Evolutionary conservation across 1,140 invertebrate species (phyloP).

Genomic region (Bombus affinis): DNA sequence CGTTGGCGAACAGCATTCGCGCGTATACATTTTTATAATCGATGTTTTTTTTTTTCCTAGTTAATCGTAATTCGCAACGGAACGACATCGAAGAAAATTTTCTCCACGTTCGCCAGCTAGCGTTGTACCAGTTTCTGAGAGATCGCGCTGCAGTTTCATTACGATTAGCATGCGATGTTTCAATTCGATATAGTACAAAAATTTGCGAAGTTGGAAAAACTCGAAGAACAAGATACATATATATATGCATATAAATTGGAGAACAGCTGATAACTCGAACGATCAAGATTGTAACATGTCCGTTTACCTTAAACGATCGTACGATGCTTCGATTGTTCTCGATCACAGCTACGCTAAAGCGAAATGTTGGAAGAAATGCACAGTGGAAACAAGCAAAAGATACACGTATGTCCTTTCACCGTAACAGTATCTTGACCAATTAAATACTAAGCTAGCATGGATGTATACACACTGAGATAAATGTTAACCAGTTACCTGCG

Average conservation of each 20-base stretch:
- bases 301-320: not conserved
- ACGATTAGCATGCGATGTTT: not conserved
- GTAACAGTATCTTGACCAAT: slow-evolving; percentile 61
- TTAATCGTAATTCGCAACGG: not conserved
- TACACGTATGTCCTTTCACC: slow-evolving; percentile 33
- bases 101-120: not conserved
- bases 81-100: no score
- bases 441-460: slow-evolving; percentile 64
- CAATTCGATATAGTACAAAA: slow-evolving; percentile 40
- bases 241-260: not conserved
- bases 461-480: slow-evolving; percentile 50
- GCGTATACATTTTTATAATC: not conserved
- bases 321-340: not conserved
- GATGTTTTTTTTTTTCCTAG: not conserved
- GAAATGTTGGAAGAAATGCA: not conserved
- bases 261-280: not conserved
- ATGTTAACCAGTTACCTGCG: slow-evolving; percentile 55
- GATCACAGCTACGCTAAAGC: not conserved
- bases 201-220: not conserved
- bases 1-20: not conserved
- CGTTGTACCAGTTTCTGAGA: no score
- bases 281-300: not conserved
- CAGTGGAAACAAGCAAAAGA: not conserved
- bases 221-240: not conserved
- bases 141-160: not conserved